Evolutionary conservation across 2,888 invertebrate species (phyloP), one percentile per base, ranked within the genome.

Genomic region (Ochropleura leucogaster): DNA sequence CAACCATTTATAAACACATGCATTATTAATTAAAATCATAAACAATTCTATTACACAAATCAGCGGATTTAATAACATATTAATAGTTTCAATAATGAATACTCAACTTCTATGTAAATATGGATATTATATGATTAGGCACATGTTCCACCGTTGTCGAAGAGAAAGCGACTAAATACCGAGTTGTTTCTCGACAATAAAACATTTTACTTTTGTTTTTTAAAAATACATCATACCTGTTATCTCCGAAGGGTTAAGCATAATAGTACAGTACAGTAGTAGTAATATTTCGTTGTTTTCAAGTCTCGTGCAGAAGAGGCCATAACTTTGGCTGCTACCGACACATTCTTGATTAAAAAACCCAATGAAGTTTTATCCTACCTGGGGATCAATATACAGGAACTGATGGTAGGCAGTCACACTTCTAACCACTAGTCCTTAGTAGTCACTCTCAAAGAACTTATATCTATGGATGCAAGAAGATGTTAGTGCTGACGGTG

Each of bases 51-150:
- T 83, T 74, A 30, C 46, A 68, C 69, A 78, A 30, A 71, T 72
- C 70, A 60, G 64, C 10, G 53, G 46, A 55, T 72, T 68, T 74
- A 74, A 77, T 75, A 75, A 82, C 62, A 69, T 67, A 69, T 80
- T 84, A 76, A 80, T 77, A 63, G 40, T 55, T 69, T 63, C 60
- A 63, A 64, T 74, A 79, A 82, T 79, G 76, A 66, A 60, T 60
- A 65, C 7, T 62, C 62, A 12, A 80, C 64, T 57, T 44, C 51
- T 79, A 72, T 72, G 74, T 78, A 70, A 79, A 87, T 86, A 88
- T 72, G 79, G 75, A 72, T 87, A 83, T 87, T 86, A 83, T 87
- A 84, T 42, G n/a, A 8, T 71, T 53, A 53, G 44, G 62, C 14
- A 14, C 0, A n/a, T 12, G 20, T 47, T 9, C 0, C 18, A 47